These are phyloP conservation scores for Camponotus fellah DNA, from an alignment of 2,888 invertebrate species.

Conservation along the genomic window DNA sequence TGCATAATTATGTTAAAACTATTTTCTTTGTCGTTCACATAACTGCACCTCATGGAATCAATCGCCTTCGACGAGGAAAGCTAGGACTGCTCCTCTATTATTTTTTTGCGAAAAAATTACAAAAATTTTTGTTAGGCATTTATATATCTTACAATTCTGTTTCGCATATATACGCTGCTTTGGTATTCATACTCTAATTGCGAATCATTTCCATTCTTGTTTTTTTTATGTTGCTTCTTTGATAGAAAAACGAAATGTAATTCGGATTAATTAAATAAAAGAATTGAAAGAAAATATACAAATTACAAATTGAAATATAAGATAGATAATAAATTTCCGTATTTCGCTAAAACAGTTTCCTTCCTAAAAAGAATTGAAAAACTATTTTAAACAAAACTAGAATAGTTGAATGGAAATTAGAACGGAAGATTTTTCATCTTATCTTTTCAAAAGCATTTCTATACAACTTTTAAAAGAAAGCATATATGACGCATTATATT, in stretches of 20 bases:
- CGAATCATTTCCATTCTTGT: slow-evolving; percentile 5
- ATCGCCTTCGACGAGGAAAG: neutral
- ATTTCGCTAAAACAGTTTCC: neutral
- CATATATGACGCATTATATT: neutral
- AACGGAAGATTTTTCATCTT: neutral
- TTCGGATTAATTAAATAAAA: neutral
- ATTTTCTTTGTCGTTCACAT: slow-evolving; percentile 40
- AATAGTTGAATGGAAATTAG: neutral
- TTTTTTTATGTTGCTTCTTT: neutral
- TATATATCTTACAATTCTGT: slow-evolving; percentile 44
- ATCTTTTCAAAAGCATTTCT: neutral
- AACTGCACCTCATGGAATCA: neutral
- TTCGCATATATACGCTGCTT: slow-evolving; percentile 48
- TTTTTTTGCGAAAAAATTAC: slow-evolving; percentile 16
- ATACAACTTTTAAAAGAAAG: neutral
- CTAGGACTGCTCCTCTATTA: neutral
- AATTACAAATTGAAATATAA: neutral
- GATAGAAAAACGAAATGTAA: neutral
- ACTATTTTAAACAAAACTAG: neutral
- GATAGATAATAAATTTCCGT: neutral
- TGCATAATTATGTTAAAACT: slow-evolving; percentile 46
- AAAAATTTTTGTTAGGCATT: slow-evolving; percentile 42
- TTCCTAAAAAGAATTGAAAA: neutral
- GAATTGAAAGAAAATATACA: neutral
- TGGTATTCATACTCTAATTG: slow-evolving; percentile 39